A percentile compares a stretch with the other conserved stretches of the same genome.
phyloP scores from a whole-genome alignment of 2,113 vertebrate species.

The Esox niger region DNA sequence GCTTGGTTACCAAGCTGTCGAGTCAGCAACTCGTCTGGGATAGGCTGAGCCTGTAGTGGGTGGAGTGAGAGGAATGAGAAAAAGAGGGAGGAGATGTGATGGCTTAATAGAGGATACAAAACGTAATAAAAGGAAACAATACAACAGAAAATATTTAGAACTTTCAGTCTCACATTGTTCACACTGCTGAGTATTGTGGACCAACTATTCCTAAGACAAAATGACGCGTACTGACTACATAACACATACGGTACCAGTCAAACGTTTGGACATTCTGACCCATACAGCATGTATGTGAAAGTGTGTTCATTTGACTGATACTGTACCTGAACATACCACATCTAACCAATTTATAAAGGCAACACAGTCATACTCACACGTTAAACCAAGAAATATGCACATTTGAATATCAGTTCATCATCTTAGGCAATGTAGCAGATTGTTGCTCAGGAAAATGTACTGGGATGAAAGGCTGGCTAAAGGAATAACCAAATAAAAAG shows the following conservation, averaged over 20 bases:
- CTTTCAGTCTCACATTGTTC: too few species aligned
- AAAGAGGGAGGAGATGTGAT: slow-evolving; percentile 7
- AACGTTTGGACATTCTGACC: slow-evolving; percentile 25
- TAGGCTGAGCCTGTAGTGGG: slow-evolving; percentile 84
- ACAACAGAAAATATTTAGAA: neutral
- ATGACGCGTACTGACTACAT: too few species aligned
- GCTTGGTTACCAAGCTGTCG: slow-evolving; percentile 96
- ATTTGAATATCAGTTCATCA: slow-evolving; percentile 57
- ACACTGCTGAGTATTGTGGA: too few species aligned
- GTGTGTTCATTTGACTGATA: too few species aligned
- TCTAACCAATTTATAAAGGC: slow-evolving; percentile 4
- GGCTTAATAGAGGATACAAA: slow-evolving; percentile 4
- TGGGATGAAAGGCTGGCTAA: slow-evolving; percentile 63
- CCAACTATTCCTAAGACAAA: too few species aligned
- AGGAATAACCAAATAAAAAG: slow-evolving; percentile 56
- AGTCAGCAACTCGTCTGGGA: slow-evolving; percentile 92
- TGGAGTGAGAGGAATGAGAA: neutral
- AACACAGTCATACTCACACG: slow-evolving; percentile 59
- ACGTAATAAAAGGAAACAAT: slow-evolving; percentile 5
- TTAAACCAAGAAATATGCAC: slow-evolving; percentile 22
- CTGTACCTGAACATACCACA: too few species aligned
- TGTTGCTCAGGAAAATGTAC: slow-evolving; percentile 66
- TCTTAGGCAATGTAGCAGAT: slow-evolving; percentile 59
- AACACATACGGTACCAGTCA: neutral
- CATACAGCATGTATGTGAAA: slow-evolving; percentile 31